phyloP scores from a whole-genome alignment of 2,888 invertebrate species.

The Epicampocera succincta region DNA sequence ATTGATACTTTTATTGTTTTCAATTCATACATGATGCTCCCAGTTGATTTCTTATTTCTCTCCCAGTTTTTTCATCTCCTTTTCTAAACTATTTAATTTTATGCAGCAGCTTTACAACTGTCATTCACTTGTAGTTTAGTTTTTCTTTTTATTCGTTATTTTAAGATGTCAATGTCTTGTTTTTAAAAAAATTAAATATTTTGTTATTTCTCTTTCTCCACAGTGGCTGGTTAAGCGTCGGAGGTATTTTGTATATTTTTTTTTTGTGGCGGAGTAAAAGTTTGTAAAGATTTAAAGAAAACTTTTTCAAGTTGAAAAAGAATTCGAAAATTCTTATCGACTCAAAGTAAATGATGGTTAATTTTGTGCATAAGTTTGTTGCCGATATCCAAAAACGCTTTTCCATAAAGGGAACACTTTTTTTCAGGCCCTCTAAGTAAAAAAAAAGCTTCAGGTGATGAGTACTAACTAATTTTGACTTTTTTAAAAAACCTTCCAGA shows the following conservation, averaged over 20 bases:
- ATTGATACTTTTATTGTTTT: constrained; percentile 67
- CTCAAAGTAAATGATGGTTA: no score
- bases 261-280: not conserved
- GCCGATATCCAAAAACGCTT: no score
- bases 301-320: no score
- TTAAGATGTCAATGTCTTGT: constrained; percentile 55
- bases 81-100: constrained; percentile 65
- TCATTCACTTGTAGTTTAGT: constrained; percentile 63
- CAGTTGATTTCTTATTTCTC: constrained; percentile 56
- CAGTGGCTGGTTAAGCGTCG: not conserved
- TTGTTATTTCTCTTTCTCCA: constrained; percentile 1
- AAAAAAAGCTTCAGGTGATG: no score
- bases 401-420: no score
- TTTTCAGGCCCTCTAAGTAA: no score
- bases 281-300: not conserved
- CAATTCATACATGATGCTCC: constrained; percentile 54
- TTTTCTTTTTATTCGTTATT: constrained; percentile 31
- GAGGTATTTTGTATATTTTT: not conserved
- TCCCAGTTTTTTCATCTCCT: constrained; percentile 6
- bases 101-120: constrained; percentile 69
- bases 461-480: no score
- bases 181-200: constrained; percentile 48
- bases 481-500: no score
- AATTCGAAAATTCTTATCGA: no score
- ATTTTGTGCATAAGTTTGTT: no score